Evolutionary conservation across 2,797 vertebrate genomes (phyloP).

Genomic region (Apogon hyalosoma): DNA sequence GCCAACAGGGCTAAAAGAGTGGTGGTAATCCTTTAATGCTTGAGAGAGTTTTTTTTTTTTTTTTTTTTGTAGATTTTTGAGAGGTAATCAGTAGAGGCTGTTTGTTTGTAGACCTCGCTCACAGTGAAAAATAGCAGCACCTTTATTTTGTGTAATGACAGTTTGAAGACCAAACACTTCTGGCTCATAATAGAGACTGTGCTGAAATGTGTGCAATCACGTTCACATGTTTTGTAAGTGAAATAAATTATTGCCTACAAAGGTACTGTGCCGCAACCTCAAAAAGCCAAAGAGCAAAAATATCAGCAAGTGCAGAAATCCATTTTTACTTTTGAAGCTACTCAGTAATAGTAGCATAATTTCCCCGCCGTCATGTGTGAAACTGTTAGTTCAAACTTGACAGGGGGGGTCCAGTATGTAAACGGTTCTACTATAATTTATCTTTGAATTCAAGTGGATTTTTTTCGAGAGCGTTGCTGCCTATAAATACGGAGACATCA

Average conservation of each 20-base stretch:
- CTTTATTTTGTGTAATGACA: conserved; percentile 21
- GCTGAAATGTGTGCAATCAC: conserved; percentile 8
- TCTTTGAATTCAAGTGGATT: too few species aligned
- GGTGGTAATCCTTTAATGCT: conserved; percentile 45
- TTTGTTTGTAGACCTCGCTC: conserved; percentile 29
- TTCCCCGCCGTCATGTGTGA: conserved; percentile 15
- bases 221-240: conserved; percentile 7
- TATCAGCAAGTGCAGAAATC: conserved; percentile 15
- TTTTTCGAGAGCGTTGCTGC: too few species aligned
- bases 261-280: conserved; percentile 1
- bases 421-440: conserved; percentile 28
- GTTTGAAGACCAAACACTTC: conserved; percentile 8
- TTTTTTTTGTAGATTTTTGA: conserved; percentile 23
- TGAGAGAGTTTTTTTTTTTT: background rate
- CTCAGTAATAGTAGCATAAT: conserved; percentile 29
- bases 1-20: conserved; percentile 45
- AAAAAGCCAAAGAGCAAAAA: conserved; percentile 8
- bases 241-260: background rate
- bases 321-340: conserved; percentile 4
- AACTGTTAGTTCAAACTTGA: background rate
- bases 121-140: conserved; percentile 2
- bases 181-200: background rate
- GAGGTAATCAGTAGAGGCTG: conserved; percentile 27
- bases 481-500: conserved; percentile 4
- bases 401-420: background rate